Conservation (phyloP, 92 coral and sea anemone species). For the Phenganax marumi region DNA sequence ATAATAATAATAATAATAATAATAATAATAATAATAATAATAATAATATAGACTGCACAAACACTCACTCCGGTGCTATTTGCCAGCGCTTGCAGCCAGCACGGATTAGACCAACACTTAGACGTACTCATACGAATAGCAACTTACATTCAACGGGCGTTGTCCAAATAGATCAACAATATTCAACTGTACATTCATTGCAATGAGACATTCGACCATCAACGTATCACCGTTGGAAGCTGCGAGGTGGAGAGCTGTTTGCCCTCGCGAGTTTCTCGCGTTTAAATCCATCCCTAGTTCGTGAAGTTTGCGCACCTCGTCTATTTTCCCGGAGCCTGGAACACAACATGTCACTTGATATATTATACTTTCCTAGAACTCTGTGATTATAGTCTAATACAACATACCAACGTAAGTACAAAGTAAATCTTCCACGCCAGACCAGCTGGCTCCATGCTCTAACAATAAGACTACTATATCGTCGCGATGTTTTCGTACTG, state of each 20-base stretch:
- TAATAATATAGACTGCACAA: no score
- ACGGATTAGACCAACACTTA: no score
- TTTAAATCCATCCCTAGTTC: constrained; percentile 73
- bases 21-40: neutral
- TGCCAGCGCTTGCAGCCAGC: no score
- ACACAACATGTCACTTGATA: neutral
- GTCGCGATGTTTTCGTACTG: constrained; percentile 73
- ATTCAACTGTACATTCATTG: constrained; percentile 78
- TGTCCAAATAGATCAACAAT: constrained; percentile 83
- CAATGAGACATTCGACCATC: constrained; percentile 78
- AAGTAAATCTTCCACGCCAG: constrained; percentile 78
- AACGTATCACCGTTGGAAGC: constrained; percentile 71
- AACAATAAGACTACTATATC: constrained; percentile 73
- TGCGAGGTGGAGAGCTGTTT: constrained; percentile 81
- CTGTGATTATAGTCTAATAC: neutral
- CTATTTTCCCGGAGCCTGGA: constrained; percentile 70
- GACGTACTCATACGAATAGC: neutral
- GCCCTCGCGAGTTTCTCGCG: constrained; percentile 66
- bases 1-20: neutral
- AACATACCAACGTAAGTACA: constrained; percentile 78
- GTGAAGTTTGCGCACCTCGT: constrained; percentile 73
- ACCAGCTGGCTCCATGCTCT: constrained; percentile 91
- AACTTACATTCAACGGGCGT: constrained; percentile 84
- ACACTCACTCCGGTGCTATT: no score
- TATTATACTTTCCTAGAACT: no score